phyloP scores from a whole-genome alignment of 37 sponge, comb jelly and placozoan genomes.

The Agelas oroides region DNA sequence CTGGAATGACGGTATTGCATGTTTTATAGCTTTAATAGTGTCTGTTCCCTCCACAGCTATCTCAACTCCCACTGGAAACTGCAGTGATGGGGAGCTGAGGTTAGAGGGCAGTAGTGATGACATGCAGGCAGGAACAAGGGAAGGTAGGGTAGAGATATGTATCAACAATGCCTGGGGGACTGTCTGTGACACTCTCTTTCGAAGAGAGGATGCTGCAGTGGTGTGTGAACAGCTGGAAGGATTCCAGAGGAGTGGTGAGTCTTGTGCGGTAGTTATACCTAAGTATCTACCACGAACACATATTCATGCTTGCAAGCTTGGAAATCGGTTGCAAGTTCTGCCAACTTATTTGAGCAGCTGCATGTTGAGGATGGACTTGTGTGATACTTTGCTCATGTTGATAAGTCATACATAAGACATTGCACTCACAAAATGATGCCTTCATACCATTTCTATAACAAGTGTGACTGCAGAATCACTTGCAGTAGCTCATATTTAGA shows the following conservation, averaged over 20 bases:
- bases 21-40: neutral
- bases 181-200: neutral
- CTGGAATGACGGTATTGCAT: too few species aligned
- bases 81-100: neutral
- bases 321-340: neutral
- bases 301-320: neutral
- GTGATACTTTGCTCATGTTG: too few species aligned
- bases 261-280: too few species aligned
- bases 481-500: too few species aligned
- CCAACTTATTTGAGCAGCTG: too few species aligned
- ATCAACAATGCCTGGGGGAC: slow-evolving; percentile 3
- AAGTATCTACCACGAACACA: neutral
- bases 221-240: neutral
- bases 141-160: slow-evolving; percentile 3
- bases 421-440: too few species aligned
- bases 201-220: neutral
- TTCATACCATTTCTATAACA: too few species aligned
- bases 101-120: neutral
- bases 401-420: too few species aligned
- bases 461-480: too few species aligned
- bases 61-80: neutral
- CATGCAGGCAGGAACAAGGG: neutral
- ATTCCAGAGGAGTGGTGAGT: neutral
- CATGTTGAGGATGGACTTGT: too few species aligned
- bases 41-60: neutral